A percentile compares a stretch with the other conserved stretches of the same genome.
These are phyloP conservation scores for Erethizon dorsatum DNA, from an alignment of 2,797 vertebrate genomes.

Conservation along the genomic window DNA sequence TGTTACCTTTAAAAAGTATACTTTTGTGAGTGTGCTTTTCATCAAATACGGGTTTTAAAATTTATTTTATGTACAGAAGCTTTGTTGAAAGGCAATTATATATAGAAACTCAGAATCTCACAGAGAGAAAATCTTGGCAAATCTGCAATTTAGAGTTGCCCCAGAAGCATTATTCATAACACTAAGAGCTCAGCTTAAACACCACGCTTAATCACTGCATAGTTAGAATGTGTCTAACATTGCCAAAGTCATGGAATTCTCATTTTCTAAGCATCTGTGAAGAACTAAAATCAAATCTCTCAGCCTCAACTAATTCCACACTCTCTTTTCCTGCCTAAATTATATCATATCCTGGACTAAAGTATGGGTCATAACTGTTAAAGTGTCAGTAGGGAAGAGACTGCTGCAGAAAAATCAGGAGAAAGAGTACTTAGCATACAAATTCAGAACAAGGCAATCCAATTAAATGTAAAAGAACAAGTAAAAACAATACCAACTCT, in stretches of 20 bases:
- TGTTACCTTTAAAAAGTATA: neutral
- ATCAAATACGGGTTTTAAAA: constrained; percentile 12
- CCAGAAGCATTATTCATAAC: constrained; percentile 37
- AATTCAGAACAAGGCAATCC: neutral
- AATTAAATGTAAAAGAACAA: neutral
- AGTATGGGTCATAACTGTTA: neutral
- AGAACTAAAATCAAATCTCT: constrained; percentile 41
- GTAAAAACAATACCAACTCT: neutral
- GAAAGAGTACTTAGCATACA: neutral
- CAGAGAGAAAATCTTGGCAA: constrained; percentile 35
- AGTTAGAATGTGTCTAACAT: constrained; percentile 65
- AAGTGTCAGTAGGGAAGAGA: neutral
- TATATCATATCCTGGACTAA: constrained; percentile 7
- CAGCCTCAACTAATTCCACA: constrained; percentile 28
- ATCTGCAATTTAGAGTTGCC: constrained; percentile 30
- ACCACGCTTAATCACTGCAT: constrained; percentile 44
- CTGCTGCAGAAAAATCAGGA: neutral
- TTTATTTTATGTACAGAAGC: constrained; percentile 37
- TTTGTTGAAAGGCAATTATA: constrained; percentile 65
- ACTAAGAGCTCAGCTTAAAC: constrained; percentile 51
- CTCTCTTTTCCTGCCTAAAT: neutral
- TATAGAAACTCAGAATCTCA: constrained; percentile 35
- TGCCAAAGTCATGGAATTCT: constrained; percentile 49
- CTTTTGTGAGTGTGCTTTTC: constrained; percentile 35
- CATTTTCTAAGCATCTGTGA: constrained; percentile 52